Evolutionary conservation across 2,888 invertebrate genomes (phyloP), one percentile per base, ranked within the genome.

Genomic region (Gymnocheta viridis): DNA sequence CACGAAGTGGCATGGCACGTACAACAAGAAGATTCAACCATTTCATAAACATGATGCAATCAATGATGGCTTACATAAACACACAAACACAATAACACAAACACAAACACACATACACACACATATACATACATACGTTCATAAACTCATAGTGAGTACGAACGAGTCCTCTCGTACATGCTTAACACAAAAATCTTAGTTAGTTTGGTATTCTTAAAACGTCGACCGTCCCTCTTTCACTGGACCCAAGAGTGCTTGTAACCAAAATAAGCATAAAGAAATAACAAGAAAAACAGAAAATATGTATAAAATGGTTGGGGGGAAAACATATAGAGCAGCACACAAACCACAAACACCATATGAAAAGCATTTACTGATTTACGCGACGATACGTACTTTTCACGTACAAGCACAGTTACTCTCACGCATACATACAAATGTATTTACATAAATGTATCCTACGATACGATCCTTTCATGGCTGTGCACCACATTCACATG

Each of bases 31-130:
- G 69, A 76, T 82, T 82, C 81, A 76, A 82, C 60, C 81, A 82
- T 82, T 82, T 82, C 81, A 82, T 82, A 82, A 82, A 82, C 81
- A 76, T 82, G 81, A 82, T 76, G 81, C 81, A 76, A 82, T 82
- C 81, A 82, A 64, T 82, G 81, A 82, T 82, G 62, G 51, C 74
- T 62, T 51, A 79, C 69, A 78, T 41, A 70, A 44, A 62, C 49
- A 38, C 19, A 56, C 14, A 60, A 47, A 58, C 17, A 27, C 29
- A 44, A 12, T 29, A 2, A 54, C 17, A 22, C 12, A 66, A 2
- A 38, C 9, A 41, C 12, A 24, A 12, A 24, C 14, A 38, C 6
- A 6, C 10, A 22, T 10, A n/a, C 44, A 27, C n/a, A 2, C 14
- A 29, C n/a, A 19, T 22, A 62, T 14, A 24, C 10, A 10, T 32